Evolutionary conservation across 2,888 invertebrate genomes (phyloP).

Genomic region (Teinopalpus imperialis): DNA sequence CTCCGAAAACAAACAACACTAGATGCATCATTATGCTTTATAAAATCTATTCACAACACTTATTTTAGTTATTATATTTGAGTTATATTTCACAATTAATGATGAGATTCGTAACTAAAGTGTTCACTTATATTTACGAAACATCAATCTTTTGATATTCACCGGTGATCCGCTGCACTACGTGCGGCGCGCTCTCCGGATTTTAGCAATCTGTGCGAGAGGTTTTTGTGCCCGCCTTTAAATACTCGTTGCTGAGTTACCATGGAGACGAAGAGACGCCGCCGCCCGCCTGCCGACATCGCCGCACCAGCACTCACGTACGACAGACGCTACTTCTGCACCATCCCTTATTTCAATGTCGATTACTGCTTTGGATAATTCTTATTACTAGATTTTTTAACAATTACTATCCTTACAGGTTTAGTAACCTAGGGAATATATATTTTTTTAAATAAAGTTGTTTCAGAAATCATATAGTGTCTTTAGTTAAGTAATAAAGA

Average conservation of each 20-base stretch:
- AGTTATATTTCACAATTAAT: constrained; percentile 56
- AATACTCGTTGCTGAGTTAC: constrained; percentile 60
- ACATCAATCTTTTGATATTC: constrained; percentile 63
- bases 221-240: constrained; percentile 54
- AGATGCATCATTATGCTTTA: constrained; percentile 68
- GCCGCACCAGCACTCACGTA: constrained; percentile 33
- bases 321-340: constrained; percentile 27
- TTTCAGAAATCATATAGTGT: constrained; percentile 43
- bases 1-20: constrained; percentile 80
- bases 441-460: too few relatives aligned
- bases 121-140: constrained; percentile 77
- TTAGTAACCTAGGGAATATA: too few relatives aligned
- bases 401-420: too few relatives aligned
- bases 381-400: too few relatives aligned
- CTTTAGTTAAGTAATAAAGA: constrained; percentile 62
- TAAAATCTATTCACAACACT: constrained; percentile 70
- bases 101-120: constrained; percentile 80
- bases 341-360: not conserved
- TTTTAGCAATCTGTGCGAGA: constrained; percentile 63
- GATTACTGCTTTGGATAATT: not conserved
- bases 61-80: constrained; percentile 56
- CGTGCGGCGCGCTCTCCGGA: constrained; percentile 78
- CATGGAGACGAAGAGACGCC: constrained; percentile 75
- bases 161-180: constrained; percentile 76
- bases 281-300: constrained; percentile 34